A percentile compares a stretch with the other conserved stretches of the same genome.
Evolutionary conservation across 2,797 vertebrate genomes (phyloP).

Genomic region (Dendrocincla fuliginosa): DNA sequence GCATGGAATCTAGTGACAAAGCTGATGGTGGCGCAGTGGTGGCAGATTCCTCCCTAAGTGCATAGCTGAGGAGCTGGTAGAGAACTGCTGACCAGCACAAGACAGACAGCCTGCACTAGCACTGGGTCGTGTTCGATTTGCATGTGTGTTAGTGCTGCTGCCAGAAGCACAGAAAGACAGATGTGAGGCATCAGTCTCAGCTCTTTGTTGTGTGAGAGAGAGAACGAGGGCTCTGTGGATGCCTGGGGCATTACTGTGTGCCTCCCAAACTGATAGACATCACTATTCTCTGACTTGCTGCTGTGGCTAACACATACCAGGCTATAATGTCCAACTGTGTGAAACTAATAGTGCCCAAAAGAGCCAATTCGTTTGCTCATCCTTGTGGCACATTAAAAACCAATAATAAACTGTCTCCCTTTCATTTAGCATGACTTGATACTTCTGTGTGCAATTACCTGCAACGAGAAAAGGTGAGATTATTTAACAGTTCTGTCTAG

Average conservation of each 20-base stretch:
- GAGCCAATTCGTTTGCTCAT: slow-evolving; percentile 32
- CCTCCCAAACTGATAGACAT: background rate
- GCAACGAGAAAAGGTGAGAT: background rate
- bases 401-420: background rate
- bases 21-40: background rate
- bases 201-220: background rate
- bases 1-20: background rate
- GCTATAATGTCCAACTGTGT: slow-evolving; percentile 37
- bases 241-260: background rate
- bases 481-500: background rate
- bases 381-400: slow-evolving; percentile 18
- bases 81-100: background rate
- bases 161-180: background rate
- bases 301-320: background rate
- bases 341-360: slow-evolving; percentile 61
- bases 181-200: background rate
- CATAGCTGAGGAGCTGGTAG: background rate
- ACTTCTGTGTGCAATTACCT: slow-evolving; percentile 8
- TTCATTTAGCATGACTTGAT: slow-evolving; percentile 8
- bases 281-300: background rate
- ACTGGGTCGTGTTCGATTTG: background rate
- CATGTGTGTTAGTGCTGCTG: background rate
- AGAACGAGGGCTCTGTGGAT: background rate
- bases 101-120: background rate
- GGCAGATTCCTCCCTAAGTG: background rate